Evolutionary conservation across 2,888 invertebrate genomes (phyloP).

Genomic region (Cenopis cana): DNA sequence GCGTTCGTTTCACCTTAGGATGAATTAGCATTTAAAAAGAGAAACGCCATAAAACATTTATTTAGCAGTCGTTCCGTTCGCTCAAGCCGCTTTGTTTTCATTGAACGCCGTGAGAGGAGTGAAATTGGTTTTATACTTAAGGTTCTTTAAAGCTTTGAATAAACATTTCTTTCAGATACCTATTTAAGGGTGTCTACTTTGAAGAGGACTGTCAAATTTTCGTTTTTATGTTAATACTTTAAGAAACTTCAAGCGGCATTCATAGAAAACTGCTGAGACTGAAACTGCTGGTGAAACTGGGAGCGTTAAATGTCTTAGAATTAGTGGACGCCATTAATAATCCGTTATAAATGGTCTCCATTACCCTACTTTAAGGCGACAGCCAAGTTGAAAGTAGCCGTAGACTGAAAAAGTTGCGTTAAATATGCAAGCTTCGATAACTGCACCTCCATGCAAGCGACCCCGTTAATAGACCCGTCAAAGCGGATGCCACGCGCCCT

Average conservation of each 20-base stretch:
- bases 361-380: constrained; percentile 6
- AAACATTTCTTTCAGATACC: constrained; percentile 55
- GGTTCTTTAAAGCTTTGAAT: constrained; percentile 53
- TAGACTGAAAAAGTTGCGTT: constrained; percentile 57
- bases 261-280: not conserved
- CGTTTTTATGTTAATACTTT: not conserved
- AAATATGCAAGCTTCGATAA: constrained; percentile 69
- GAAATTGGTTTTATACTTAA: constrained; percentile 64
- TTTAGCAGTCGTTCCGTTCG: constrained; percentile 56
- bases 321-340: not conserved
- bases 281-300: no score
- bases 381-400: constrained; percentile 18
- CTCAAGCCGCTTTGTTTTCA: constrained; percentile 57
- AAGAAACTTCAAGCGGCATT: not conserved
- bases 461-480: constrained; percentile 61
- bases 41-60: constrained; percentile 64
- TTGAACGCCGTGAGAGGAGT: constrained; percentile 55
- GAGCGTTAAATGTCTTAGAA: not conserved
- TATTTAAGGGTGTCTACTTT: constrained; percentile 45
- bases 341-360: not conserved
- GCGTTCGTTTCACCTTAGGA: constrained; percentile 47
- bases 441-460: constrained; percentile 62
- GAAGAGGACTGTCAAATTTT: no score
- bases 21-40: constrained; percentile 65
- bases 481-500: constrained; percentile 56